Conservation (phyloP, 92 coral and sea anemone species). For the Anthopleura xanthogrammica region DNA sequence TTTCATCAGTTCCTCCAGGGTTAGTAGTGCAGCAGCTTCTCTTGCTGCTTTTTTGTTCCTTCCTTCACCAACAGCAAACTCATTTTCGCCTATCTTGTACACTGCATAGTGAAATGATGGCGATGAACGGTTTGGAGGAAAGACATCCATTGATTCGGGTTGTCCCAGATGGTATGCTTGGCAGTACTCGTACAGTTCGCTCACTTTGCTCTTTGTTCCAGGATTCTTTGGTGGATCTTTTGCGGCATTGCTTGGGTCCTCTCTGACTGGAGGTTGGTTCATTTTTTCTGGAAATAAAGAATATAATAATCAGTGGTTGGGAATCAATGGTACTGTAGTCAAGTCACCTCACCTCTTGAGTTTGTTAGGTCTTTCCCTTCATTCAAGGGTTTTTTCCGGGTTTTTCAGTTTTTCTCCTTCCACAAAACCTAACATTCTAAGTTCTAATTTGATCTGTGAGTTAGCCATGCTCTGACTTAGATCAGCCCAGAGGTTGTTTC, state of each 20-base stretch:
- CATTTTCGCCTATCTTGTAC: slow-evolving; percentile 59
- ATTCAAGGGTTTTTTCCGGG: too few species aligned
- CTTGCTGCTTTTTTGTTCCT: slow-evolving; percentile 72
- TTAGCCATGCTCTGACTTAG: too few species aligned
- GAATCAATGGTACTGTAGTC: too few species aligned
- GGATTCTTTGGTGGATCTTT: neutral
- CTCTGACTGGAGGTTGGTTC: neutral
- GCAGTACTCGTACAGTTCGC: slow-evolving; percentile 78
- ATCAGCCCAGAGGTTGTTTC: too few species aligned
- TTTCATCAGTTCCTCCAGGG: slow-evolving; percentile 61
- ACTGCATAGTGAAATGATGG: slow-evolving; percentile 56
- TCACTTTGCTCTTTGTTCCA: slow-evolving; percentile 59
- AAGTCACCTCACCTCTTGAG: too few species aligned
- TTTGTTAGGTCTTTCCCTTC: too few species aligned
- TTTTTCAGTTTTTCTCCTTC: too few species aligned
- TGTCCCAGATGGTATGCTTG: slow-evolving; percentile 67
- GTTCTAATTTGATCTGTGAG: too few species aligned
- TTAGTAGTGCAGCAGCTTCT: slow-evolving; percentile 60
- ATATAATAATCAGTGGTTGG: too few species aligned
- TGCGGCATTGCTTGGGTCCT: neutral
- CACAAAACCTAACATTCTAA: too few species aligned
- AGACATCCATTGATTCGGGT: slow-evolving; percentile 54
- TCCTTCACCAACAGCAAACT: slow-evolving; percentile 61
- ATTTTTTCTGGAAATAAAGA: neutral
- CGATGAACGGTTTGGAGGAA: slow-evolving; percentile 36